Conservation (phyloP, 2,888 invertebrate species). For the Drosophila koepferae region DNA sequence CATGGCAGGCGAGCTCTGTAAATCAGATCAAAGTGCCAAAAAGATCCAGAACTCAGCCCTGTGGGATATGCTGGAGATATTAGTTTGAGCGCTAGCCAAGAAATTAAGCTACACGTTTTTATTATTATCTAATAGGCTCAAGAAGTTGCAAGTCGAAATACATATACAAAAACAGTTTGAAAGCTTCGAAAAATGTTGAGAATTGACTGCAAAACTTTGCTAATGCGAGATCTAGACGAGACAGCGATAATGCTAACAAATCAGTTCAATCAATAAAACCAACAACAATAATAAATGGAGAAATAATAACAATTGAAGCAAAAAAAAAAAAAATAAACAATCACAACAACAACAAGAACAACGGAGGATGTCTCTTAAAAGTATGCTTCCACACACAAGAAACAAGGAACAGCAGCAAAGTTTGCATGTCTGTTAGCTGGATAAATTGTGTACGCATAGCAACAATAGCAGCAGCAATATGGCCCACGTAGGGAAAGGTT, state of each 20-base stretch:
- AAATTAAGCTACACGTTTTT: conserved; percentile 15
- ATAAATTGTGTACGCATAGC: conserved; percentile 66
- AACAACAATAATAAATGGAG: not conserved
- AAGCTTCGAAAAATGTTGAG: not conserved
- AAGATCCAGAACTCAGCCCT: conserved; percentile 17
- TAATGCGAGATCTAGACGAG: conserved; percentile 4
- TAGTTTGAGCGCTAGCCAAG: not conserved
- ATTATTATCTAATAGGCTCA: not conserved
- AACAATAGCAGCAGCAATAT: conserved; percentile 59
- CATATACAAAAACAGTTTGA: conserved; percentile 2
- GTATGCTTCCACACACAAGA: conserved; percentile 40
- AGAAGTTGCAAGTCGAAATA: conserved; percentile 1
- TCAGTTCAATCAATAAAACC: conserved; percentile 26
- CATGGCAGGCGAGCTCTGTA: conserved; percentile 29
- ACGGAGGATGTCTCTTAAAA: conserved; percentile 20
- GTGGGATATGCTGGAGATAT: not conserved
- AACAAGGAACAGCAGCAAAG: conserved; percentile 30
- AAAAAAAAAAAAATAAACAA: too few species aligned
- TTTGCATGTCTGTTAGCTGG: conserved; percentile 44
- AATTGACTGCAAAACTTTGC: not conserved
- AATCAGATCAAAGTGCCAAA: conserved; percentile 40
- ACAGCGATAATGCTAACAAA: conserved; percentile 39
- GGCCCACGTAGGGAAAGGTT: conserved; percentile 68
- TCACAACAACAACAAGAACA: not conserved
- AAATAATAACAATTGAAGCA: not conserved